These are phyloP conservation scores for Drosophila parthenogenetica DNA, from an alignment of 2,888 invertebrate genomes.

Conservation along the genomic window DNA sequence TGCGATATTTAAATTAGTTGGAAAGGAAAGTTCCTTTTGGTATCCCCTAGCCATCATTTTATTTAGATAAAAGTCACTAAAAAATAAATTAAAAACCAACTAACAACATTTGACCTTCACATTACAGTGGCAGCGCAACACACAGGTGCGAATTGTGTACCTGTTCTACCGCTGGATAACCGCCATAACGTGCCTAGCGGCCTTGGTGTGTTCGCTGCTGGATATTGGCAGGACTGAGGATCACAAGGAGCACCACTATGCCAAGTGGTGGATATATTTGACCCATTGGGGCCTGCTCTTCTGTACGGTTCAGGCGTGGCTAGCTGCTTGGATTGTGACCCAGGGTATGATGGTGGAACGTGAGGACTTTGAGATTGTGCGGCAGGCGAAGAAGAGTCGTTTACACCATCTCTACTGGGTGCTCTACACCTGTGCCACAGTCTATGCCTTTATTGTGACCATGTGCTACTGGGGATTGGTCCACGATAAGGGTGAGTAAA, in stretches of 20 bases:
- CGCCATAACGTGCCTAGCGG: constrained; percentile 85
- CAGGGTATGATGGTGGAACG: constrained; percentile 86
- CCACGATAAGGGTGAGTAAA: constrained; percentile 88
- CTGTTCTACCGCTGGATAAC: constrained; percentile 85
- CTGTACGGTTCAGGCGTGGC: constrained; percentile 85
- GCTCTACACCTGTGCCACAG: constrained; percentile 85
- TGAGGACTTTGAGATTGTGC: constrained; percentile 85
- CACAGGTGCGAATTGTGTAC: constrained; percentile 85
- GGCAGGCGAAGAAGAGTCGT: constrained; percentile 85
- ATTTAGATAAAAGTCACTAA: too few species aligned
- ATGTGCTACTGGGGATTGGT: constrained; percentile 87
- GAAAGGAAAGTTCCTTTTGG: too few species aligned
- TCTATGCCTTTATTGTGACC: constrained; percentile 85
- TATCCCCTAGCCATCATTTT: too few species aligned
- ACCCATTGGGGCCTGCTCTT: constrained; percentile 85
- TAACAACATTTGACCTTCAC: not conserved
- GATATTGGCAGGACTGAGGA: constrained; percentile 85
- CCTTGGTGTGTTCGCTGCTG: constrained; percentile 84
- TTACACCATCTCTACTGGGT: constrained; percentile 85
- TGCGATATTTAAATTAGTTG: too few species aligned
- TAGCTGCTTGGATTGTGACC: constrained; percentile 85
- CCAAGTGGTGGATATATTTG: constrained; percentile 85
- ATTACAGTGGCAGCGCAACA: constrained; percentile 85
- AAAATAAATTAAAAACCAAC: not conserved
- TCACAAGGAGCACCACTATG: constrained; percentile 85